A percentile compares a stretch with the other conserved stretches of the same genome.
phyloP scores from a whole-genome alignment of 92 coral and sea anemone species.

The Pocillopora grandis region DNA sequence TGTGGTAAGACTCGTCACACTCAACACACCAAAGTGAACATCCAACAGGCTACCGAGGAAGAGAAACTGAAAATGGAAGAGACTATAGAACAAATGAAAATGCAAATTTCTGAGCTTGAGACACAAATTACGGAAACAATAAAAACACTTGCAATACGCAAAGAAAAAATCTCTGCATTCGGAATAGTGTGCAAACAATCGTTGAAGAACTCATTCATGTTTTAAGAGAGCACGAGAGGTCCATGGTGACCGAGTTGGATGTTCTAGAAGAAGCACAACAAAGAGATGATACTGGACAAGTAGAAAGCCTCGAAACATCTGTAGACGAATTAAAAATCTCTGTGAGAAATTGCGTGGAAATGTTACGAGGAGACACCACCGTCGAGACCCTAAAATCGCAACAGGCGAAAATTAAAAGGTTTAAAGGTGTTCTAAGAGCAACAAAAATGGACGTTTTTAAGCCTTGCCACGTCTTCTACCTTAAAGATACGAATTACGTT shows the following conservation, averaged over 20 bases:
- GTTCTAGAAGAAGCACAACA: constrained; percentile 1
- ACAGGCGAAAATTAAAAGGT: background rate
- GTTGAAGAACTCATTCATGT: constrained; percentile 20
- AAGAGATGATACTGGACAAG: background rate
- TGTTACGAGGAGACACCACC: background rate
- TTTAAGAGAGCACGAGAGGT: constrained; percentile 6
- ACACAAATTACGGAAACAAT: background rate
- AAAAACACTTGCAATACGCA: background rate
- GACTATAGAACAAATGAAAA: background rate
- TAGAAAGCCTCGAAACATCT: background rate
- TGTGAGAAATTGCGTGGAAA: background rate
- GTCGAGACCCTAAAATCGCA: constrained; percentile 3
- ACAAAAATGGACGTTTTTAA: constrained; percentile 4
- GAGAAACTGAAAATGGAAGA: background rate
- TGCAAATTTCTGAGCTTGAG: background rate
- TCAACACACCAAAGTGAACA: constrained; percentile 11
- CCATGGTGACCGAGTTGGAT: background rate
- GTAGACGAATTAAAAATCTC: background rate
- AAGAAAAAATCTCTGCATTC: background rate
- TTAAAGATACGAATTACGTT: background rate
- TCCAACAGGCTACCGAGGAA: constrained; percentile 14
- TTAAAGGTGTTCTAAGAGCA: background rate
- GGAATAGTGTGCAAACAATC: background rate
- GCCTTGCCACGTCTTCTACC: background rate
- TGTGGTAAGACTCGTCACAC: constrained; percentile 26